Percentiles rank a stretch among this genome's conserved stretches.
These are phyloP conservation scores for Entomobrya proxima DNA, from an alignment of 2,888 invertebrate species.

Conservation along the genomic window DNA sequence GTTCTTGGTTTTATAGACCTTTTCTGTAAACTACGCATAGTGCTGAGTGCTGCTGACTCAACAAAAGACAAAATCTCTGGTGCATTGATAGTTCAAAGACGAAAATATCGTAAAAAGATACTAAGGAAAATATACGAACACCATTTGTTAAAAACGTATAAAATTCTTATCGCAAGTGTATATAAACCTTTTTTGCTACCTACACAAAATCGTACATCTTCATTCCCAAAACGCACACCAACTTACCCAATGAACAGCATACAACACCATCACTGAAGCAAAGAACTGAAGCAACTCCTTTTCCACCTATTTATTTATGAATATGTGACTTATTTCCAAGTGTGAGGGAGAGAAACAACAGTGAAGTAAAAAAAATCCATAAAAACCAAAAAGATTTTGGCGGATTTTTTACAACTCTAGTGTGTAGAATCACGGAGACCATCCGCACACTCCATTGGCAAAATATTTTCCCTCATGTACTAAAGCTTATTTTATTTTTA, in stretches of 20 bases:
- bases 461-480: neutral
- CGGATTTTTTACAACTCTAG: neutral
- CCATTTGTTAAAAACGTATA: too few species aligned
- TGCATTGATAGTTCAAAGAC: conserved; percentile 43
- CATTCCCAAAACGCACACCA: too few species aligned
- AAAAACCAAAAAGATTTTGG: neutral
- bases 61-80: conserved; percentile 22
- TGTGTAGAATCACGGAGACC: neutral
- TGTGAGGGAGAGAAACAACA: neutral
- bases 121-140: too few species aligned
- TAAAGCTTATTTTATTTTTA: neutral
- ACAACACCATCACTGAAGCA: neutral
- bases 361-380: neutral
- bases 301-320: neutral
- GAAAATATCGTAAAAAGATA: conserved; percentile 44
- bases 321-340: neutral
- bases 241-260: neutral
- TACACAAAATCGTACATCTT: too few species aligned
- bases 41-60: neutral
- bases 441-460: neutral
- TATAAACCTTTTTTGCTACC: too few species aligned
- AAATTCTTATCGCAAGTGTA: too few species aligned
- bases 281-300: neutral
- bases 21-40: too few species aligned
- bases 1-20: neutral